These are phyloP conservation scores for Pygoscelis adeliae DNA, from an alignment of 2,113 vertebrate genomes.

Conservation along the genomic window DNA sequence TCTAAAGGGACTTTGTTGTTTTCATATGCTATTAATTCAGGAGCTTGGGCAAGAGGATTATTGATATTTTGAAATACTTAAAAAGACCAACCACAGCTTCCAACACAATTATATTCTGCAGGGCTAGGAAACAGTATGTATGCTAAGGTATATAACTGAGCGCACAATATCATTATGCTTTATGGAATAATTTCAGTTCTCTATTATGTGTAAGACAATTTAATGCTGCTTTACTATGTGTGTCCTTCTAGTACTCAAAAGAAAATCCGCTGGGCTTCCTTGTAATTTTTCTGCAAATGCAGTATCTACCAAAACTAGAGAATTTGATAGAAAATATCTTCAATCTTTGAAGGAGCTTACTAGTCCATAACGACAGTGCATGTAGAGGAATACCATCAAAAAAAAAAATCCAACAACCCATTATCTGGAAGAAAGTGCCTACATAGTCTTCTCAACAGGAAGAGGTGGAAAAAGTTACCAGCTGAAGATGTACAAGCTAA, in stretches of 20 bases:
- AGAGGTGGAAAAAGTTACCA: not conserved
- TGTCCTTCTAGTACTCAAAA: not conserved
- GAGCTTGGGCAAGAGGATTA: not conserved
- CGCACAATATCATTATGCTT: rapidly evolving
- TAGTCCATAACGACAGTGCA: not conserved
- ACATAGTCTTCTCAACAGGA: not conserved
- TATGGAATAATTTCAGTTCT: not conserved
- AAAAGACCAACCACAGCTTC: not conserved
- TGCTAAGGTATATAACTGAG: not conserved
- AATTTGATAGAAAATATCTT: not conserved
- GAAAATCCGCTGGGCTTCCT: not conserved
- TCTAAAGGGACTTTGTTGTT: not conserved
- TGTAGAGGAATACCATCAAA: not conserved
- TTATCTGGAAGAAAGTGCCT: not conserved
- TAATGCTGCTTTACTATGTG: not conserved
- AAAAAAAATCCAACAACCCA: not conserved
- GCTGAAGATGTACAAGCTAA: not conserved
- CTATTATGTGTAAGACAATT: not conserved
- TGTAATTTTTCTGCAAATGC: not conserved
- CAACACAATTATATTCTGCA: not conserved
- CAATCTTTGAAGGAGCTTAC: not conserved
- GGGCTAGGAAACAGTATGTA: not conserved
- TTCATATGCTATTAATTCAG: not conserved
- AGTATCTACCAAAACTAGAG: not conserved
- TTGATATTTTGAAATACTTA: not conserved